Evolutionary conservation across 2,888 invertebrate genomes (phyloP), one percentile per base, ranked within the genome.

Genomic region (Polietes domitor): DNA sequence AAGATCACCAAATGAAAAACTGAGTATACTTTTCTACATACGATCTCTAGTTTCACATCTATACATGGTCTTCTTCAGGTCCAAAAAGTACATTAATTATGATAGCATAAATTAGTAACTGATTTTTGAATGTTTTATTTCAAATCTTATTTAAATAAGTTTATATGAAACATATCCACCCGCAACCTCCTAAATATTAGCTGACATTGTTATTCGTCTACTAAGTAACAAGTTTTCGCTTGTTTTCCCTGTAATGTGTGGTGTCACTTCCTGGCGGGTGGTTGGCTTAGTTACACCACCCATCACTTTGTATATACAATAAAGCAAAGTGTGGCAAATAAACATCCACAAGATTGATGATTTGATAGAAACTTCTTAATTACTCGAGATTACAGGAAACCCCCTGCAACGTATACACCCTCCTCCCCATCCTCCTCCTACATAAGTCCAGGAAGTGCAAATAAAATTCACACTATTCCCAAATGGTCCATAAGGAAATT

Each of bases 321-420:
- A 32, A 41, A 65, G 0, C 17, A 41, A 41, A 41, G 41, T 65
- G 41, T 19, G 37, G 41, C 32, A 58, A 32, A 32, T 32, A 28
- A 32, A 63, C 17, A 32, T 1, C 32, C 21, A 37, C 9, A 41
- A 32, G 37, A 65, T 65, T 65, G 65, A 65, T 65, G 37, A n/a
- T 65, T n/a, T n/a, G 65, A 65, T 41, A 65, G 41, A 65, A 37
- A 65, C 65, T 41, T 41, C 65, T 41, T 41, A 65, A 65, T 65
- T 65, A 41, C 65, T 26, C 26, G 37, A 65, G 9, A 65, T 65
- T 65, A 65, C 65, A 65, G 19, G 2, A n/a, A 32, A 19, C 65
- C 37, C 6, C 37, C 37, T 3, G 37, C 7, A 37, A 37, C 37
- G 12, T 37, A 12, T n/a, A n/a, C n/a, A 26, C 3, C 61, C 50